A percentile compares a stretch with the other conserved stretches of the same genome.
Evolutionary conservation across 2,888 invertebrate genomes (phyloP).

Genomic region (Tupiocoris notatus): DNA sequence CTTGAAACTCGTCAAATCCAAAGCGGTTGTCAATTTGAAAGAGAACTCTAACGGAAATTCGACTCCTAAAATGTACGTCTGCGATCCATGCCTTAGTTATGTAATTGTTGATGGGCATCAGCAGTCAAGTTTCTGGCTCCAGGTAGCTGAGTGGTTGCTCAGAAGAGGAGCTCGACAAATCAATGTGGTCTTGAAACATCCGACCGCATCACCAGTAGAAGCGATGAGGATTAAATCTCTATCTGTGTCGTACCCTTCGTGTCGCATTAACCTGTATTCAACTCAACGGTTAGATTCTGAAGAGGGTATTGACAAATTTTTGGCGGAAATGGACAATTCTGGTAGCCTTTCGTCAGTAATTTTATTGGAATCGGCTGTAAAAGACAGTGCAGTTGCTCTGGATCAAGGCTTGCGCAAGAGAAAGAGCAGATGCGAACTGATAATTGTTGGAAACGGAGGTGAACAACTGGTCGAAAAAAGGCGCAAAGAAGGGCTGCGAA

Average conservation of each 20-base stretch:
- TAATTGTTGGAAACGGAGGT: conserved; percentile 6
- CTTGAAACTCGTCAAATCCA: background rate
- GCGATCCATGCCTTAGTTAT: background rate
- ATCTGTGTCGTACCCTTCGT: background rate
- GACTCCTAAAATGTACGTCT: background rate
- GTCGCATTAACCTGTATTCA: conserved; percentile 1
- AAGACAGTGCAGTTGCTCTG: background rate
- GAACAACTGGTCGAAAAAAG: background rate
- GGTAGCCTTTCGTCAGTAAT: background rate
- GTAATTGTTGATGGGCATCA: conserved; percentile 7
- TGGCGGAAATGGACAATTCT: background rate
- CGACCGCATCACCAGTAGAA: background rate
- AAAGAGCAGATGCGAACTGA: background rate
- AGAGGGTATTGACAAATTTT: background rate
- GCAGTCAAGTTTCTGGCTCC: conserved; percentile 21
- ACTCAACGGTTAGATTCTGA: background rate
- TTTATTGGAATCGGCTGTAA: conserved; percentile 8
- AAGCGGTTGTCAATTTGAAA: conserved; percentile 21
- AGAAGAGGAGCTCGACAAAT: conserved; percentile 17
- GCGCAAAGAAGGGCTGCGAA: background rate
- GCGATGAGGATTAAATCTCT: background rate
- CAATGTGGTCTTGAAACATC: conserved; percentile 21
- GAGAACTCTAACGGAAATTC: background rate
- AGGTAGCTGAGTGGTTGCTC: conserved; percentile 28
- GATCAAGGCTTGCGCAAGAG: background rate